Evolutionary conservation across 2,113 vertebrate species (phyloP), one percentile per base, ranked within the genome.

Genomic region (Carassius auratus): DNA sequence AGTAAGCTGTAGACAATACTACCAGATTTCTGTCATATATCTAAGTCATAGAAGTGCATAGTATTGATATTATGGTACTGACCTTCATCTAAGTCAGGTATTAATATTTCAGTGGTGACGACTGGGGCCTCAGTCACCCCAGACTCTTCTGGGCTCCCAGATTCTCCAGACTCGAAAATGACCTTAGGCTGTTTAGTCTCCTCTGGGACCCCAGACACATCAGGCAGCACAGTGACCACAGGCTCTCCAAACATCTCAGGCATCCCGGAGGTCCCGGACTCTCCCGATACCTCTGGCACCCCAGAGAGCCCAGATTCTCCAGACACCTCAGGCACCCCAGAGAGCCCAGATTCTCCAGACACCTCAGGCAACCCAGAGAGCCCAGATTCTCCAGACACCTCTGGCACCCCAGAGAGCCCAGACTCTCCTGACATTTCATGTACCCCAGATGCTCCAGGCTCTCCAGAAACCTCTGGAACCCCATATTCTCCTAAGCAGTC

Each of bases 51-150:
- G 15, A 42, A 42, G 33, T 66, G 33, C 33, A 73, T 59, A 38
- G 26, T 76, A 19, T 48, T 26, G 17, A 45, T 62, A 23, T 76
- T 75, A 84, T 86, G 85, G 68, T 93, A 95, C 94, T 94, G 91
- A 95, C 94, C 94, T 94, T 93, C 45, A 61, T 88, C 87, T 90
- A 76, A 83, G 84, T 89, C 87, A 86, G 92, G 91, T 62, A 92
- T 52, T 78, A 93, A 80, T 86, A 85, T 89, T 77, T 68, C 45
- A n/a, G 64, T 69, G 13, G 80, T 82, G 80, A 71, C 6, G 2
- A 55, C 80, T 71, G 64, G 80, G 64, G 45, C 26, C 26, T 68
- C 48, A n/a, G 80, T 82, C 0, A 3, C 73, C n/a, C 19, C 84
- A 42, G 50, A 50, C 8, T 38, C 38, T 26, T 50, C 69, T 30